Evolutionary conservation across 30 jellyfish, hydroid and myxozoan genomes (phyloP), one percentile per base, ranked within the genome.

Genomic region (Rhopilema esculentum): DNA sequence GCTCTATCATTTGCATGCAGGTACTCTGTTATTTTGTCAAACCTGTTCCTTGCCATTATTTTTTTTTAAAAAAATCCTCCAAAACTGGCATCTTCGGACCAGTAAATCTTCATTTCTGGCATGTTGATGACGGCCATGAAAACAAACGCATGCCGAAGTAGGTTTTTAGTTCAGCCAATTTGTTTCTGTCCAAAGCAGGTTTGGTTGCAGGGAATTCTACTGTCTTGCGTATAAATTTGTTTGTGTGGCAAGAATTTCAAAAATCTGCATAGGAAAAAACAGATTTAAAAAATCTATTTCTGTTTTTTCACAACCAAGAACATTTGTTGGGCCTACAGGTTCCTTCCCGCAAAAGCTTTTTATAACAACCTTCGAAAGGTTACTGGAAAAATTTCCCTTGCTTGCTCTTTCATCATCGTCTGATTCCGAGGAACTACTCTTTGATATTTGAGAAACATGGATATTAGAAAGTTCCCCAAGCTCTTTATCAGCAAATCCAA

Each of bases 1-100:
- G 80, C 23, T 1, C 80, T 24, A 30, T 69, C 80, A 49, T 69
- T 69, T 1, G 80, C 61, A 69, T 69, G 80, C 8, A 69, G 15
- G 40, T 2, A 69, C 24, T 69, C 57, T 25, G 25, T 23, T 9
- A 69, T 27, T 23, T 69, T 63, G 15, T 69, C 80, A 49, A 69
- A 27, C 52, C 80, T 69, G 17, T 26, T 49, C 24, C 80, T 26
- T 24, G 80, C 57, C 62, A 69, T 69, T 0, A 66, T 18, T 18
- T 69, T 69, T 8, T 27, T 49, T 0, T 22, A 22, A 53, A 69
- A 69, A 25, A 69, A 8, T 19, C 40, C 40, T 19, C 80, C 80
- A 69, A 67, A 67, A 67, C 49, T 49, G 27, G 27, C 23, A 49
- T 67, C 77, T n/a, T 67, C 27, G 12, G 77, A 67, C 77, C 77